phyloP scores from a whole-genome alignment of 1,140 invertebrate species.

The Oreohelix idahoensis region DNA sequence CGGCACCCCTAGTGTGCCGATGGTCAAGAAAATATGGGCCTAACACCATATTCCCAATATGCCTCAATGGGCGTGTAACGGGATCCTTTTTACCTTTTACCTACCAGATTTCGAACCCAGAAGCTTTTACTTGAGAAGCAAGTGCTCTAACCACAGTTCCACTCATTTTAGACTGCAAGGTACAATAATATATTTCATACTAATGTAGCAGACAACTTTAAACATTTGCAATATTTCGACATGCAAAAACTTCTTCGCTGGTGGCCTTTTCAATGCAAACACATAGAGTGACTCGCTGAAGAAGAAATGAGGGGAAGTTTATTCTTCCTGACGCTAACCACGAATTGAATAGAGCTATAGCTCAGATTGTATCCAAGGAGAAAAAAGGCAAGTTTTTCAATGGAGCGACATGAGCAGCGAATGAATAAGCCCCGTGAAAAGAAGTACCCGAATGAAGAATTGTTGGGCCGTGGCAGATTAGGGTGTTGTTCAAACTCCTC shows the following conservation, averaged over 20 bases:
- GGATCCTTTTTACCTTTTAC: too few relatives aligned
- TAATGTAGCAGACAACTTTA: too few relatives aligned
- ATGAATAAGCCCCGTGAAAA: neutral
- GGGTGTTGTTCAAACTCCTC: neutral
- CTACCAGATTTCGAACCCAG: too few relatives aligned
- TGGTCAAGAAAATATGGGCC: too few relatives aligned
- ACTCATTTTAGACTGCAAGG: too few relatives aligned
- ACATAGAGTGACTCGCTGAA: neutral
- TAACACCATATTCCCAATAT: too few relatives aligned
- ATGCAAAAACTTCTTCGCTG: neutral
- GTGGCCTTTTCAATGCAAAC: neutral
- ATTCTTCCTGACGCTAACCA: slow-evolving; percentile 4
- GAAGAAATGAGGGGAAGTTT: neutral
- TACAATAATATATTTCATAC: too few relatives aligned
- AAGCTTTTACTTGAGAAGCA: too few relatives aligned
- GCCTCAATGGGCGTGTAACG: too few relatives aligned
- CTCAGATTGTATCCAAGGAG: neutral
- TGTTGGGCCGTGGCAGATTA: slow-evolving; percentile 2
- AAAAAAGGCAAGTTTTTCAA: slow-evolving; percentile 11
- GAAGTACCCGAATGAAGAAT: slow-evolving; percentile 1
- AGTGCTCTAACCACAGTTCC: too few relatives aligned
- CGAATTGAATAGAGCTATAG: neutral
- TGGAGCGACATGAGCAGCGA: slow-evolving; percentile 1
- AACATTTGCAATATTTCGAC: too few relatives aligned
- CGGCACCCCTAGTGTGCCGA: too few relatives aligned